Evolutionary conservation across 2,888 invertebrate genomes (phyloP).

Genomic region (Pseudeuparius sepicola): DNA sequence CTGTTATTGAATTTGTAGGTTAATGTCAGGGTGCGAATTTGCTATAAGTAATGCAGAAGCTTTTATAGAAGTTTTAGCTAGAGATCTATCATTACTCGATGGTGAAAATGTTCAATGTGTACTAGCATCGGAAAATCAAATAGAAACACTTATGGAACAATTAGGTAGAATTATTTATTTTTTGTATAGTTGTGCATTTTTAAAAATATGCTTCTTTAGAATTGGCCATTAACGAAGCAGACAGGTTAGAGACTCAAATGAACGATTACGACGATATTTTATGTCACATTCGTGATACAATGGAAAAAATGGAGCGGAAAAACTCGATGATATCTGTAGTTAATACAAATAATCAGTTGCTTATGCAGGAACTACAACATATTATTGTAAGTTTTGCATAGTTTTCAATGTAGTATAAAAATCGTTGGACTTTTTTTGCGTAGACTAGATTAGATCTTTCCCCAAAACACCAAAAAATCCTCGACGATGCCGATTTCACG

Average conservation of each 20-base stretch:
- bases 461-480: conserved; percentile 52
- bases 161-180: no score
- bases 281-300: conserved; percentile 75
- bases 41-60: conserved; percentile 82
- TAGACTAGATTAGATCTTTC: conserved; percentile 63
- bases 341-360: conserved; percentile 72
- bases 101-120: conserved; percentile 89
- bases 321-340: conserved; percentile 79
- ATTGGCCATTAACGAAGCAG: conserved; percentile 65
- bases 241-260: conserved; percentile 60
- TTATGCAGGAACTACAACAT: conserved; percentile 68
- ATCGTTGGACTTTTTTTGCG: conserved; percentile 12
- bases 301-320: conserved; percentile 86
- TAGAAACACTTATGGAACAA: conserved; percentile 65
- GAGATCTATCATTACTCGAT: conserved; percentile 76
- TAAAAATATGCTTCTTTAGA: no score
- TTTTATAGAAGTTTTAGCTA: conserved; percentile 68
- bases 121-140: conserved; percentile 77
- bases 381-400: conserved; percentile 71
- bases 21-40: conserved; percentile 77
- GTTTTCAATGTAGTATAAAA: no score
- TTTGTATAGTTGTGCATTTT: no score
- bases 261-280: conserved; percentile 73
- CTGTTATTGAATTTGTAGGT: conserved; percentile 37
- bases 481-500: conserved; percentile 65